Evolutionary conservation across 1,140 invertebrate genomes (phyloP).

Genomic region (Hyphantria cunea): DNA sequence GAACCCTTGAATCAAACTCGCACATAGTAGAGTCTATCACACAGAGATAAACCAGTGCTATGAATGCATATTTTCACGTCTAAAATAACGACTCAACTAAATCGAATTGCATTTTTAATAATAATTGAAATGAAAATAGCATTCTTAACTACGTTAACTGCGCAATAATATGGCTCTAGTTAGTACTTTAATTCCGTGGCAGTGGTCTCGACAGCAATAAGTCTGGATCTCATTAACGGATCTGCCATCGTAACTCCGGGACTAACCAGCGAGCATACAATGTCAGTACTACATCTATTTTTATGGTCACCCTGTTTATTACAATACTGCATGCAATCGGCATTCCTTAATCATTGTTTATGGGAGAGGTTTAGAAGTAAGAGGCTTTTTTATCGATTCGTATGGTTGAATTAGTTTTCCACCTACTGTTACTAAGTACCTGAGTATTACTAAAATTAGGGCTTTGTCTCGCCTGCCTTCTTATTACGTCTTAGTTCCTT

Average conservation of each 20-base stretch:
- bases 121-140: slow-evolving; percentile 21
- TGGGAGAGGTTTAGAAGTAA: not conserved
- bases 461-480: too few species aligned
- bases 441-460: too few species aligned
- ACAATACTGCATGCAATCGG: slow-evolving; percentile 29
- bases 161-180: slow-evolving; percentile 47
- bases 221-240: slow-evolving; percentile 47
- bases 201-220: slow-evolving; percentile 44
- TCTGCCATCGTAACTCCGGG: slow-evolving; percentile 44
- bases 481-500: too few species aligned
- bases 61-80: too few species aligned
- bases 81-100: not conserved
- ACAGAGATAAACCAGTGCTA: too few species aligned
- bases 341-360: slow-evolving; percentile 27
- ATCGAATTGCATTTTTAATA: slow-evolving; percentile 10
- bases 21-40: too few species aligned
- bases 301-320: slow-evolving; percentile 38
- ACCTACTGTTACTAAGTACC: too few species aligned
- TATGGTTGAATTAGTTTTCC: too few species aligned
- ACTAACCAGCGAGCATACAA: slow-evolving; percentile 43
- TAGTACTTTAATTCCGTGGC: slow-evolving; percentile 27
- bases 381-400: not conserved
- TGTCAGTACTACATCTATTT: slow-evolving; percentile 30
- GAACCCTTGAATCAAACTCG: too few species aligned
- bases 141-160: slow-evolving; percentile 34